phyloP scores from a whole-genome alignment of 2,797 vertebrate species.

The Tachyglossus aculeatus region DNA sequence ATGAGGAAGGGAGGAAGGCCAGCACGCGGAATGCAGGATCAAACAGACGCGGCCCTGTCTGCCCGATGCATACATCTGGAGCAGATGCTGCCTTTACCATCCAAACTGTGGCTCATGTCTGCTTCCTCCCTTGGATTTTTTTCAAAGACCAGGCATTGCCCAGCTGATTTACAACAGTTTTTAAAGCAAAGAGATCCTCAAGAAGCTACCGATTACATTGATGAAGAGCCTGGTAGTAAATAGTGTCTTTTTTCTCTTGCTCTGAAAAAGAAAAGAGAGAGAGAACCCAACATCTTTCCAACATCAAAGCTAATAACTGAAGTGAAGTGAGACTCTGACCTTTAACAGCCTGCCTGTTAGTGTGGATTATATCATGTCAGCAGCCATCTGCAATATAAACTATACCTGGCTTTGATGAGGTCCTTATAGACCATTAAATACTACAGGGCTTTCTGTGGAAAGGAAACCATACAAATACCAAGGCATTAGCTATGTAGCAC shows the following conservation, averaged over 20 bases:
- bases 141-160: constrained; percentile 50
- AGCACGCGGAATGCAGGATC: accelerated
- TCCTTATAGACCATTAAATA: constrained; percentile 64
- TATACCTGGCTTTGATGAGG: constrained; percentile 71
- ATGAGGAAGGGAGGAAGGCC: too few species aligned
- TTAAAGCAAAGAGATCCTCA: constrained; percentile 49
- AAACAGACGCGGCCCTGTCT: constrained; percentile 12
- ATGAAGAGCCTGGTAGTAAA: constrained; percentile 69
- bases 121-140: constrained; percentile 29
- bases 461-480: constrained; percentile 42
- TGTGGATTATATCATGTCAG: constrained; percentile 69
- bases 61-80: constrained; percentile 56
- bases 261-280: constrained; percentile 41
- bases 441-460: constrained; percentile 30
- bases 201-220: constrained; percentile 69
- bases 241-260: constrained; percentile 55
- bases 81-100: constrained; percentile 17
- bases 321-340: constrained; percentile 68
- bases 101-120: background rate
- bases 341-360: constrained; percentile 68
- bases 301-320: constrained; percentile 72
- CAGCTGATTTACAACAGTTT: constrained; percentile 66
- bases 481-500: background rate
- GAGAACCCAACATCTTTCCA: constrained; percentile 59
- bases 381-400: constrained; percentile 69